Evolutionary conservation across 1,140 invertebrate species (phyloP).

Genomic region (Drosophila simulans): DNA sequence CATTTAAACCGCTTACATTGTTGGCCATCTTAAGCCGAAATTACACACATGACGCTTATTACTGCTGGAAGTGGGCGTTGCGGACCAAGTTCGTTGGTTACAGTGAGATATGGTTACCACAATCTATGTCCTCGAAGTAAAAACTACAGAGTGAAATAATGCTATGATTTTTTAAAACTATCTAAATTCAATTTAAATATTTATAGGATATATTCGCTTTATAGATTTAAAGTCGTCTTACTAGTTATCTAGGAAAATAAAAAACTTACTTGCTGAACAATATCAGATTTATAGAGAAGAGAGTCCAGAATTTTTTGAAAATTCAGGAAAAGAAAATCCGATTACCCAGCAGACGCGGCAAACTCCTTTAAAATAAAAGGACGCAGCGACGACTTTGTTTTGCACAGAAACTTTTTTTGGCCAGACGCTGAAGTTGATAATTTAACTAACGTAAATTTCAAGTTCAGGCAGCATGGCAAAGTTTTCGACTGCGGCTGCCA

Average conservation of each 20-base stretch:
- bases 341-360: conserved; percentile 11
- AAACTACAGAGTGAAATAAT: neutral
- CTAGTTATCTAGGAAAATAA: neutral
- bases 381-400: conserved; percentile 33
- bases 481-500: conserved; percentile 47
- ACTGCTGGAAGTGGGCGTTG: neutral
- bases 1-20: conserved; percentile 54
- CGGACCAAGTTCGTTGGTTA: conserved; percentile 6
- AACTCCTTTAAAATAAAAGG: conserved; percentile 27
- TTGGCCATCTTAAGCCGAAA: conserved; percentile 50
- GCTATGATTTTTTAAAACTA: too few relatives aligned
- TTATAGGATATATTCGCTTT: too few relatives aligned
- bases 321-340: neutral
- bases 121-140: conserved; percentile 19
- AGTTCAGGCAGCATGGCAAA: conserved; percentile 56
- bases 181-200: too few relatives aligned
- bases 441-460: conserved; percentile 73
- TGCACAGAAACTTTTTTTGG: conserved; percentile 37
- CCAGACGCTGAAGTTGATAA: conserved; percentile 59
- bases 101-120: conserved; percentile 39
- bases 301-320: neutral
- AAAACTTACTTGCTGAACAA: neutral
- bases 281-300: too few relatives aligned
- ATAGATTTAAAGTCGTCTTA: too few relatives aligned
- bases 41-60: conserved; percentile 54